phyloP scores from a whole-genome alignment of 2,113 vertebrate genomes.

The Daubentonia madagascariensis region DNA sequence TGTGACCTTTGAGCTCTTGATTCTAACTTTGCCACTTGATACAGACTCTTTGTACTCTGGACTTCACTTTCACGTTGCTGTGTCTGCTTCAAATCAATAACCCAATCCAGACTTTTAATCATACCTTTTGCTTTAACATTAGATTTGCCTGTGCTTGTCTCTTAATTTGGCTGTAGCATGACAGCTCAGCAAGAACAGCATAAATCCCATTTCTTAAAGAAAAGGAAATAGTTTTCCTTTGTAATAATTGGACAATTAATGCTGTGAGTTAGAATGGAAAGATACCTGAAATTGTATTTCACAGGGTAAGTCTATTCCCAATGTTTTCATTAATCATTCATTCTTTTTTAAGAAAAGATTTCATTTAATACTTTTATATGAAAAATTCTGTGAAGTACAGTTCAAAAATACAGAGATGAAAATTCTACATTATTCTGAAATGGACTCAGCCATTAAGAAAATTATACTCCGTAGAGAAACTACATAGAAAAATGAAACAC shows the following conservation, averaged over 20 bases:
- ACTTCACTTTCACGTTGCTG: neutral
- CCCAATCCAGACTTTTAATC: neutral
- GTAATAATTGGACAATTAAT: constrained; percentile 27
- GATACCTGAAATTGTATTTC: constrained; percentile 33
- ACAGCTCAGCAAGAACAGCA: neutral
- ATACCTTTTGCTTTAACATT: neutral
- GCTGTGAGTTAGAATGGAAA: neutral
- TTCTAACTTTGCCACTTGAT: neutral
- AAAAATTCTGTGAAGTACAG: neutral
- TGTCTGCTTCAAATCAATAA: neutral
- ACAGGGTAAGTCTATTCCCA: neutral
- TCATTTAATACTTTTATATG: constrained; percentile 6
- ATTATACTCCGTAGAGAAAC: neutral
- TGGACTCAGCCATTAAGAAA: constrained; percentile 1
- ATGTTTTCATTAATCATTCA: constrained; percentile 49
- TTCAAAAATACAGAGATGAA: neutral
- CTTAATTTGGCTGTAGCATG: neutral
- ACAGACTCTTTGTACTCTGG: neutral
- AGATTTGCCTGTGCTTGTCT: neutral
- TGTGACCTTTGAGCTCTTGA: neutral
- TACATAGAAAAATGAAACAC: neutral
- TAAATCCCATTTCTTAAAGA: neutral
- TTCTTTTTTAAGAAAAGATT: neutral
- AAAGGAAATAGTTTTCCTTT: neutral
- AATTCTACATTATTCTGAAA: neutral